Base-by-base conservation (phyloP, 2,888 invertebrate species). In the Scrobipalpa atriplicella region DNA sequence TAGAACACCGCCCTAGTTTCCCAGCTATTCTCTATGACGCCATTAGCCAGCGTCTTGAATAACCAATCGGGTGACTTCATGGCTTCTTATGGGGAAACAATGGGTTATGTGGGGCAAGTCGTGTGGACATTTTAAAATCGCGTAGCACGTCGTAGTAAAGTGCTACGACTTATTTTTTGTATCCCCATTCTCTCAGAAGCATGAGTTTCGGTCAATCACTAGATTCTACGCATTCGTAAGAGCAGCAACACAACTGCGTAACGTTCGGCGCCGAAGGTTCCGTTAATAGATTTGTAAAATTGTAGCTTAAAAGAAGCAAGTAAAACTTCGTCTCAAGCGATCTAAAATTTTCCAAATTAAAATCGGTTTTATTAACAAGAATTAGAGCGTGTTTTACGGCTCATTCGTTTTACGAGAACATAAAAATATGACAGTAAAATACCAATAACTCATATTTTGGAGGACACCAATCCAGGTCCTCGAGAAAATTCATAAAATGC, bases 381-480 rank as follows among this genome's bases (percentile, higher is more conserved):
- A 56, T 29, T 58, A 13, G 58, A 9, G 29, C 36, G 18, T 38
- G n/a, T 58, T 58, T 56, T 38, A 58, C 36, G n/a, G 29, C 58
- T 58, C 38, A 29, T 58, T 58, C 58, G 38, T 16, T 58, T 58
- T 58, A 58, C 36, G 29, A 38, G 36, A 6, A 1, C 58, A 29
- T 58, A 58, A 58, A 58, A 58, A 58, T 58, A 16, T 38, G 58
- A 36, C 9, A 36, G 56, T 58, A 58, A 58, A 58, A 58, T 58
- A 38, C 58, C 38, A 38, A 58, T 58, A 38, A 58, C 16, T 29
- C 54, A 21, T 38, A n/a, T 29, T 38, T 38, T 13, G n/a, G 38
- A 58, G 29, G 58, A 58, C 58, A 13, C 36, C 2, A 9, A 11
- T 38, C 36, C 13, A 56, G 7, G 1, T 56, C 29, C 13, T 21